Evolutionary conservation across 2,888 invertebrate species (phyloP), one percentile per base, ranked within the genome.

Genomic region (Drepanosiphum platanoidis): DNA sequence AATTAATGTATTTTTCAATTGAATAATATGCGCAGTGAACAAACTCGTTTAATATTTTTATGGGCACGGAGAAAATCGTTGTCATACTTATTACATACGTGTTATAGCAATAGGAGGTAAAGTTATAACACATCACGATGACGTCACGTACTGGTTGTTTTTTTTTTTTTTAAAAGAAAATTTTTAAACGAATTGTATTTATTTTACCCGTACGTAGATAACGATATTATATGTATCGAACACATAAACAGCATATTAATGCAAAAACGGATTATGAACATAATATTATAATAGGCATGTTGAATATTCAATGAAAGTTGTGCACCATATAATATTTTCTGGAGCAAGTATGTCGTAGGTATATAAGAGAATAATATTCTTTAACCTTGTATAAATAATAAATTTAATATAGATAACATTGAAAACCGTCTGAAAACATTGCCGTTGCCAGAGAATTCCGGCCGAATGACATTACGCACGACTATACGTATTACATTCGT

Each of bases 11-110:
- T 71, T 71, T 79, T 79, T 80, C 46, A 52, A 70, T 80, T 52
- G 34, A 42, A 68, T 70, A 46, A 70, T 52, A 22, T 68, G 34
- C 39, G 32, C n/a, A 81, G 58, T 71, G 71, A 61, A 71, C 71
- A 81, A 81, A 81, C 81, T 58, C 30, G 81, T 81, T 81, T 81
- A 22, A 30, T 36, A 36, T 80, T 80, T 27, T 52, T 71, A 71
- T 61, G 58, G 58, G 1, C 36, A 71, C 22, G 30, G 58, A 71
- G 71, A 70, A 71, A 58, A 71, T 81, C 58, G 34, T 80, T 52
- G 70, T 70, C 68, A 58, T 30, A 80, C 27, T 11, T 15, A 70
- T 71, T 81, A 66, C 42, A 32, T 32, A 78, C 64, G 61, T 61
- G 42, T n/a, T 42, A 42, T 42, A n/a, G 61, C 61, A 27, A 61